Percentiles rank a stretch among this genome's conserved stretches.
These are phyloP conservation scores for Carcharodon carcharias DNA, from an alignment of 2,797 vertebrate species.

Conservation along the genomic window DNA sequence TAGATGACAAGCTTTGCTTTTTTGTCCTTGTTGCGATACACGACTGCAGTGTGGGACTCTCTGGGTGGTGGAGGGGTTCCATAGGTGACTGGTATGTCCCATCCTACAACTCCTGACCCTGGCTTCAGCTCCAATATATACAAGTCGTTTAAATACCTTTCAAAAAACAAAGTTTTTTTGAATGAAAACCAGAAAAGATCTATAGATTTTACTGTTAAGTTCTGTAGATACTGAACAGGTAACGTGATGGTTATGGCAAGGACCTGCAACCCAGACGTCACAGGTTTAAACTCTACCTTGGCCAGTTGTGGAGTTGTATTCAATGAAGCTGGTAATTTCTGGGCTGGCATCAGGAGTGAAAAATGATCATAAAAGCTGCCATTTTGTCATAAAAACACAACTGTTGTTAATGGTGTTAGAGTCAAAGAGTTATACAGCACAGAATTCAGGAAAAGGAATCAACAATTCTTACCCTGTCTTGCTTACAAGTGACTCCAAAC, in stretches of 20 bases:
- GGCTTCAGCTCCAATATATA: constrained; percentile 87
- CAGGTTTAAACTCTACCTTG: background rate
- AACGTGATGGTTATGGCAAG: background rate
- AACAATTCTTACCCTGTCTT: background rate
- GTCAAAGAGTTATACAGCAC: too few relatives aligned
- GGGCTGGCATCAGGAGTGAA: background rate
- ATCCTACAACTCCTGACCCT: constrained; percentile 80
- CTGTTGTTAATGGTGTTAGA: background rate
- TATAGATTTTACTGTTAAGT: background rate
- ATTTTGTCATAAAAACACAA: background rate
- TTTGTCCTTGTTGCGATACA: constrained; percentile 82
- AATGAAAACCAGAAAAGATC: background rate
- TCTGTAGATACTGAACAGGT: constrained; percentile 4
- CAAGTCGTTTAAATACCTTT: constrained; percentile 87
- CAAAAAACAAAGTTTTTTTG: background rate
- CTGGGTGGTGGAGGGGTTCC: constrained; percentile 85
- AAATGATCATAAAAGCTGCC: background rate
- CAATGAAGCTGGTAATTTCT: background rate
- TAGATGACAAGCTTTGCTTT: constrained; percentile 86
- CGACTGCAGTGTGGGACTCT: constrained; percentile 90
- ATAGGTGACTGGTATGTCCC: constrained; percentile 93
- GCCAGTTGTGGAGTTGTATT: background rate
- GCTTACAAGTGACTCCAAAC: background rate
- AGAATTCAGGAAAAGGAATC: background rate
- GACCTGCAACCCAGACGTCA: background rate